Evolutionary conservation across 2,113 vertebrate species (phyloP).

Genomic region (Taxidea taxus): DNA sequence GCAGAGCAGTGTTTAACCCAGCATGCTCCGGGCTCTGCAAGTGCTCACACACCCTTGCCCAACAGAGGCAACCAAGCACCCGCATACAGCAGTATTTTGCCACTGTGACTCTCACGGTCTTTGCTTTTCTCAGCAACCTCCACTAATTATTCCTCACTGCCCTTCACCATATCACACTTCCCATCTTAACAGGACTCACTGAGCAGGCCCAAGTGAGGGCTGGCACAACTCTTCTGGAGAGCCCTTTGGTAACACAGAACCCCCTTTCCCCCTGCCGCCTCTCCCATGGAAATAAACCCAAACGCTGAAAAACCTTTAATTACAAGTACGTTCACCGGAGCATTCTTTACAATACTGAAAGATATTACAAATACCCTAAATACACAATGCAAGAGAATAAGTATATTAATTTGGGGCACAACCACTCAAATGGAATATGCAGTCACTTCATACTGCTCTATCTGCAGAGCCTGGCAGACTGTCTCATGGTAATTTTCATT

Average conservation of each 20-base stretch:
- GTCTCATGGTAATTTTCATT: not conserved
- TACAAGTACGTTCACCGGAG: not conserved
- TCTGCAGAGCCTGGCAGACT: not conserved
- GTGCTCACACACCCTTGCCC: fast-evolving
- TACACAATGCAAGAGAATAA: not conserved
- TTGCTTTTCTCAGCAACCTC: not conserved
- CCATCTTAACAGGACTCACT: fast-evolving
- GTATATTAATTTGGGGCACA: not conserved
- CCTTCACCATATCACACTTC: not conserved
- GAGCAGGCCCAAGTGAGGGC: not conserved
- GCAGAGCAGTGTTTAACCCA: not conserved
- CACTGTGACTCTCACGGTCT: not conserved
- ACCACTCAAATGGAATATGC: not conserved
- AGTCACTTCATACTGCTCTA: not conserved
- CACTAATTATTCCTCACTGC: not conserved
- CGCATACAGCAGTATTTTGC: not conserved
- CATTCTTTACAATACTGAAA: not conserved
- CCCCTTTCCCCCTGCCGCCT: not conserved
- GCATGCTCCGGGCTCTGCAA: not conserved
- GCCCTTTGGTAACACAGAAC: not conserved
- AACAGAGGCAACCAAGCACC: not conserved
- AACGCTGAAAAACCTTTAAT: not conserved
- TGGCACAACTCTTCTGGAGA: too few species aligned
- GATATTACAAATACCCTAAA: not conserved
- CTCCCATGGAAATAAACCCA: not conserved